A percentile compares a stretch with the other conserved stretches of the same genome.
Conservation (phyloP, 1,140 invertebrate species). For the Lepidurus packardi region DNA sequence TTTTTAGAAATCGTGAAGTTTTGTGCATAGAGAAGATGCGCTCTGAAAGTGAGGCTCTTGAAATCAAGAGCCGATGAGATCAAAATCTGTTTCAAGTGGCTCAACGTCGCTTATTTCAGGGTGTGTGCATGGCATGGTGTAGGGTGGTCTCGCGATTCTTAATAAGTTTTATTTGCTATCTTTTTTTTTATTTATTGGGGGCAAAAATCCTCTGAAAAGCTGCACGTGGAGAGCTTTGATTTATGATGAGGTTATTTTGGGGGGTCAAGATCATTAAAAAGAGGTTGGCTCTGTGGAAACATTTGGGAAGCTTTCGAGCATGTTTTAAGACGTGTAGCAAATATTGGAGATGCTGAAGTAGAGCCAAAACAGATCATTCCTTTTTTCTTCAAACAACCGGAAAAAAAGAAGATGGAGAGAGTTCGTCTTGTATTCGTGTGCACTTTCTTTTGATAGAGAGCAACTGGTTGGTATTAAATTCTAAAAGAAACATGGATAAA, state of each 20-base stretch:
- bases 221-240: not conserved
- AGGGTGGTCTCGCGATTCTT: not conserved
- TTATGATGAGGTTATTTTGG: constrained; percentile 12
- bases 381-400: too few relatives aligned
- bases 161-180: not conserved
- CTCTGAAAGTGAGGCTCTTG: not conserved
- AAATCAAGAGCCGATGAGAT: not conserved
- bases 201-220: not conserved
- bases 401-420: too few relatives aligned
- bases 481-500: too few relatives aligned
- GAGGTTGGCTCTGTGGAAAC: not conserved
- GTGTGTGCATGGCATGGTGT: not conserved
- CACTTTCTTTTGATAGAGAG: too few relatives aligned
- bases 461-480: too few relatives aligned
- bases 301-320: too few relatives aligned
- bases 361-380: too few relatives aligned
- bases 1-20: not conserved
- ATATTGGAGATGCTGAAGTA: too few relatives aligned
- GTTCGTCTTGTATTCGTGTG: too few relatives aligned
- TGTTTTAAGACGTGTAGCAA: too few relatives aligned
- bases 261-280: constrained; percentile 19
- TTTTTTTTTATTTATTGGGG: not conserved
- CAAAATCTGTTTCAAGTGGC: not conserved
- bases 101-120: not conserved
- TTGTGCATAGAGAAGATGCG: not conserved